A percentile compares a stretch with the other conserved stretches of the same genome.
phyloP scores from a whole-genome alignment of 2,113 vertebrate genomes.

The Daphoenositta chrysoptera region DNA sequence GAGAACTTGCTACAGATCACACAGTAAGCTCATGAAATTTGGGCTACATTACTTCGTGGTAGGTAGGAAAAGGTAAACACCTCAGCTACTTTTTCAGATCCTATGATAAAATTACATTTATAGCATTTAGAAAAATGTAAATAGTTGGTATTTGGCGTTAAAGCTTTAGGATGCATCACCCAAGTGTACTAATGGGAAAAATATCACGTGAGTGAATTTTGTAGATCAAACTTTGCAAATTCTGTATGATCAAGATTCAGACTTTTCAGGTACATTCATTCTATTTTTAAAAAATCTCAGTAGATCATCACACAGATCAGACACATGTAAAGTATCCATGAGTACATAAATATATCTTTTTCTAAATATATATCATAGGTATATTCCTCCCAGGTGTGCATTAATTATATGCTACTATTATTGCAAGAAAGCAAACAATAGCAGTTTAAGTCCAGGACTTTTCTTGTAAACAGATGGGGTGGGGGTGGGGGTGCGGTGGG shows the following conservation, averaged over 20 bases:
- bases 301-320: neutral
- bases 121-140: constrained; percentile 25
- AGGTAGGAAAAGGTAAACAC: neutral
- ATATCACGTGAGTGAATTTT: neutral
- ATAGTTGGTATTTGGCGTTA: neutral
- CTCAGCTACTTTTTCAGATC: neutral
- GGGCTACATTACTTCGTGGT: neutral
- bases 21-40: neutral
- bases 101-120: neutral
- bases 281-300: neutral
- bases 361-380: neutral
- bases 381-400: neutral
- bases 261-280: neutral
- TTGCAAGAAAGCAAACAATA: neutral
- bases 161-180: neutral
- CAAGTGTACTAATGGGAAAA: neutral
- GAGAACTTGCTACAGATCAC: neutral
- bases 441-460: neutral
- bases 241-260: neutral
- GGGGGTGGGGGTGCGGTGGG: neutral
- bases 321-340: neutral
- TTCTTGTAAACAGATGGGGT: neutral
- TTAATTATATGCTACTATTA: neutral
- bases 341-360: neutral
- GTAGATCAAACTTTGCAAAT: neutral